Evolutionary conservation across 1,140 invertebrate genomes (phyloP).

Genomic region (Antheraea pernyi): DNA sequence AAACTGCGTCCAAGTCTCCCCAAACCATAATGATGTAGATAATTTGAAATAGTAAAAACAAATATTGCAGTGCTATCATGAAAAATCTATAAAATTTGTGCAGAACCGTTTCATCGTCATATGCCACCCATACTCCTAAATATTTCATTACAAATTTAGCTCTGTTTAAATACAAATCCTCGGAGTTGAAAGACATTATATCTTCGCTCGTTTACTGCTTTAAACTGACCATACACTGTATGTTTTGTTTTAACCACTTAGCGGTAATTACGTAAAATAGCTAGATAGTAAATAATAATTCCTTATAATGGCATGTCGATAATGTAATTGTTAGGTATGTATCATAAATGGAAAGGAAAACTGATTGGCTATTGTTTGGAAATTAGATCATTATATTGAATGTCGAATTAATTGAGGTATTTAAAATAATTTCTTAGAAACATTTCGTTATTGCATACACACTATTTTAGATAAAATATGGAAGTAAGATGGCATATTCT

Average conservation of each 20-base stretch:
- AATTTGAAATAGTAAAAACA: conserved; percentile 63
- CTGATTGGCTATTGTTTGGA: background rate
- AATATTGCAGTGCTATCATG: conserved; percentile 61
- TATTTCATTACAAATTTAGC: conserved; percentile 63
- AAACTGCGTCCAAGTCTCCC: conserved; percentile 62
- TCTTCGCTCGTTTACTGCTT: background rate
- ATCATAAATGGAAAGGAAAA: background rate
- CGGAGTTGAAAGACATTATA: conserved; percentile 21
- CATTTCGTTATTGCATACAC: background rate
- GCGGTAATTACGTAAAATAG: conserved; percentile 3
- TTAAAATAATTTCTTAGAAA: background rate
- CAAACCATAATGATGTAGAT: conserved; percentile 60
- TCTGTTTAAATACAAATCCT: conserved; percentile 56
- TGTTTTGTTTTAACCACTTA: background rate
- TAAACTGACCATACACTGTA: background rate
- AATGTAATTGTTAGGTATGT: background rate
- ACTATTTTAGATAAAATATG: no score
- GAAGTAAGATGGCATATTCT: no score
- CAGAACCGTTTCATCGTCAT: conserved; percentile 32
- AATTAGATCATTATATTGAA: background rate
- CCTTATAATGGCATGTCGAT: background rate
- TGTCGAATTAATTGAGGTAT: background rate
- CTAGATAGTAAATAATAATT: background rate
- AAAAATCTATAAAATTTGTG: conserved; percentile 48
- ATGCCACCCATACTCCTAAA: conserved; percentile 62